Evolutionary conservation across 2,113 vertebrate species (phyloP).

Genomic region (Lamprologus sp.): DNA sequence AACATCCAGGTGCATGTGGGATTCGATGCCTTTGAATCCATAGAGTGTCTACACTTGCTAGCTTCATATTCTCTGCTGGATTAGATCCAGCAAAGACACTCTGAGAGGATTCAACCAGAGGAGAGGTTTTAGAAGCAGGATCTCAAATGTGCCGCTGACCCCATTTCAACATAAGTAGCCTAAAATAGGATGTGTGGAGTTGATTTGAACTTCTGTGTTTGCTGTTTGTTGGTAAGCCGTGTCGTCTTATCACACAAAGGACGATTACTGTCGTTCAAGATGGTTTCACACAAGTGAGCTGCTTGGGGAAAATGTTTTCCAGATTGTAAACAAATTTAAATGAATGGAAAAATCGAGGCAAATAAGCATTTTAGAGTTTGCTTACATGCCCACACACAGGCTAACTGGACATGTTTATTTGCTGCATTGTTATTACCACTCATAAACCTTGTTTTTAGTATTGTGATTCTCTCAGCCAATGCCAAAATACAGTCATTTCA

Average conservation of each 20-base stretch:
- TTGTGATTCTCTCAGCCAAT: not conserved
- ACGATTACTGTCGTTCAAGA: not conserved
- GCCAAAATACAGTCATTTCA: not conserved
- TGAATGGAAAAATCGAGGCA: not conserved
- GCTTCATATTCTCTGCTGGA: constrained; percentile 19
- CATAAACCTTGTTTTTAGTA: not conserved
- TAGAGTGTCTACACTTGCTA: not conserved
- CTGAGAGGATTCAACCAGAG: constrained; percentile 34
- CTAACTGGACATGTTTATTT: not conserved
- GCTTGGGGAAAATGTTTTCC: not conserved
- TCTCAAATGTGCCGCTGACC: constrained; percentile 63
- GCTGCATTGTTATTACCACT: not conserved
- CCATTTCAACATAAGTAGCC: constrained; percentile 45
- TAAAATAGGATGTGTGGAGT: constrained; percentile 40
- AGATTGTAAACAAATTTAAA: not conserved
- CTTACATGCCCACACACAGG: not conserved
- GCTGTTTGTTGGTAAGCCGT: not conserved
- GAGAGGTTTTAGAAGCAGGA: constrained; percentile 33
- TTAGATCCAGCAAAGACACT: constrained; percentile 32
- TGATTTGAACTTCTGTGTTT: not conserved
- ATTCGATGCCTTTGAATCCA: not conserved
- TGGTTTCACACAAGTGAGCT: not conserved
- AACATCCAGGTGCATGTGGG: not conserved
- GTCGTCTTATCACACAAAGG: not conserved
- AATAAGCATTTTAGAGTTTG: not conserved